Evolutionary conservation across 2,113 vertebrate species (phyloP), one percentile per base, ranked within the genome.

Genomic region (Neopipo cinnamomea): DNA sequence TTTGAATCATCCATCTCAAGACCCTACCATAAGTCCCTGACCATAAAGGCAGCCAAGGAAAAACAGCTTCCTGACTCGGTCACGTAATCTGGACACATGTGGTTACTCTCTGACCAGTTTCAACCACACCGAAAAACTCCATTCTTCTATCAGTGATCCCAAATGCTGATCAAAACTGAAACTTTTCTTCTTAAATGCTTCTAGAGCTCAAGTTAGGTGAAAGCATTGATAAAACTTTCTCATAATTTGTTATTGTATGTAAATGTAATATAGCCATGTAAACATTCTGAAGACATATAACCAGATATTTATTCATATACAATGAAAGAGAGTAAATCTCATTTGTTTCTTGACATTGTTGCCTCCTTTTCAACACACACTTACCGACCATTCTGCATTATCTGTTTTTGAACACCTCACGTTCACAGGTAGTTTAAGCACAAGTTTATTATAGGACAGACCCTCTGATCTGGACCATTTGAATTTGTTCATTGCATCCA

Each of bases 401-500:
- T 98, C 98, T 14, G 98, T 97, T 96, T 98, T 99, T 76, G 98
- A 98, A 85, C 99, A 99, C 47, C 98, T 98, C 95, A 99, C 98
- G 0, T 99, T 99, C 74, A 99, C 97, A 0, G 98, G 98, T 50
- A 99, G 97, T 66, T 97, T 97, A 44, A 98, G 98, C 50, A 99
- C 98, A 33, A 98, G 97, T 15, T 99, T 95, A 63, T 99, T 99
- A 70, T 99, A 99, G 82, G 98, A 98, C 8, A 98, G 73, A 37
- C 98, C 98, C 71, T 98, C 98, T 14, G 98, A 98, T 91, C 58
- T 98, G 31, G 98, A 98, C 99, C 99, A 99, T 63, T 98, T 98
- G 95, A 98, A 99, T 84, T 98, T 98, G 92, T 99, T 98, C 98
- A 99, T 99, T 55, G 99, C 99, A 87, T 99, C 98, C 92, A 98